phyloP scores from a whole-genome alignment of 2,888 invertebrate genomes.

The Elmis aenea region DNA sequence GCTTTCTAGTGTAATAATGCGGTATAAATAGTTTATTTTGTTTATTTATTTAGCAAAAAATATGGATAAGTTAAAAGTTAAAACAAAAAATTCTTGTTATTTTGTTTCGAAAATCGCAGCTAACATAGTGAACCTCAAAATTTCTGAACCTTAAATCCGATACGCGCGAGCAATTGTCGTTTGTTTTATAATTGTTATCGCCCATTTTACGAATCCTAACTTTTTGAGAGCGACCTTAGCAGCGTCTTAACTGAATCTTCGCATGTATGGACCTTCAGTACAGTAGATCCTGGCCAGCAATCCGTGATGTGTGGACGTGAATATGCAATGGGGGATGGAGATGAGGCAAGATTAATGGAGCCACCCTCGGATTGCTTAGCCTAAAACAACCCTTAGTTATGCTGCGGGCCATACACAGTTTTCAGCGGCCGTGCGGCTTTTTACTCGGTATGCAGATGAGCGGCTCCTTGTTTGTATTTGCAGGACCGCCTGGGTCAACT shows the following conservation, averaged over 20 bases:
- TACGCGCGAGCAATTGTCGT: too few relatives aligned
- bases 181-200: too few relatives aligned
- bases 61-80: too few relatives aligned
- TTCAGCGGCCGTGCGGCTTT: conserved; percentile 23
- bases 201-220: too few relatives aligned
- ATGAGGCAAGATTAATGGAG: conserved; percentile 48
- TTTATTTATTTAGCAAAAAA: too few relatives aligned
- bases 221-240: conserved; percentile 18
- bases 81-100: too few relatives aligned
- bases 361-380: conserved; percentile 42
- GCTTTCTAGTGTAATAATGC: too few relatives aligned
- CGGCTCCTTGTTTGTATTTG: conserved; percentile 26
- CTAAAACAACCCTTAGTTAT: conserved; percentile 45
- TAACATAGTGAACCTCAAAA: too few relatives aligned
- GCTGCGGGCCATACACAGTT: conserved; percentile 34
- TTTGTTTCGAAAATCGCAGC: too few relatives aligned
- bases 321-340: conserved; percentile 48
- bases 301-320: conserved; percentile 49
- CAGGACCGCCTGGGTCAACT: conserved; percentile 27
- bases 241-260: conserved; percentile 39
- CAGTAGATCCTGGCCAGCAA: conserved; percentile 32
- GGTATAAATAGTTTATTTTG: too few relatives aligned
- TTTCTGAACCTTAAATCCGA: too few relatives aligned
- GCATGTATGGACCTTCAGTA: conserved; percentile 38
- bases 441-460: conserved; percentile 27